Evolutionary conservation across 2,113 vertebrate species (phyloP), one percentile per base, ranked within the genome.

Genomic region (Trematomus loennbergii): DNA sequence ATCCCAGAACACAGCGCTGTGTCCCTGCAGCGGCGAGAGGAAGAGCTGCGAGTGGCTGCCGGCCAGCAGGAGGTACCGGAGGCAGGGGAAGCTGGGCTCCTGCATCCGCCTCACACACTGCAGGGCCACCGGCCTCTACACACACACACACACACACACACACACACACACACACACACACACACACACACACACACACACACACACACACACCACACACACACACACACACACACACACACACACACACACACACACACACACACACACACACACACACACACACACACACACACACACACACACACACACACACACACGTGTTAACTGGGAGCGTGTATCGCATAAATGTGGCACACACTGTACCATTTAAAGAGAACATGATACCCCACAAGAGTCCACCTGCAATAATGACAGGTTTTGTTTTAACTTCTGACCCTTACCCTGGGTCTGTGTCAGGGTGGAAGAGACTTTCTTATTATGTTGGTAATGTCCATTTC

Each of bases 1-100:
- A 0, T 95, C 93, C 98, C 98, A 99, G 92, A 99, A 97, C 33
- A 99, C 95, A 4, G 97, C 96, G 0, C 93, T 97, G 91, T 93
- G 87, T 52, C 97, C 97, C 84, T 96, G 97, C 49, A 96, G 94
- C 12, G 88, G 92, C 2, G 96, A 96, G n/a, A 97, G 95, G 92
- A 97, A 99, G 93, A 99, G 97, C 83, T 96, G 93, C 0, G 94
- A 92, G 48, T 99, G 96, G 81, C 87, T 95, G 86, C 95, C 96
- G 10, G 96, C 98, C 64, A 93, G 74, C 0, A 99, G 89, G 50
- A 95, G 45, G 75, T 98, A 99, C 93, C 95, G 95, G 65, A 98
- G 97, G 0, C 95, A 96, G 1, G 97, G 94, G 79, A 99, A 99
- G 67, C 96, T 96, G 0, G 98, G 97, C 54, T 99, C 96, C 92